Percentiles rank a stretch among this genome's conserved stretches.
phyloP scores from a whole-genome alignment of 2,113 vertebrate species.

The Nibea albiflora region DNA sequence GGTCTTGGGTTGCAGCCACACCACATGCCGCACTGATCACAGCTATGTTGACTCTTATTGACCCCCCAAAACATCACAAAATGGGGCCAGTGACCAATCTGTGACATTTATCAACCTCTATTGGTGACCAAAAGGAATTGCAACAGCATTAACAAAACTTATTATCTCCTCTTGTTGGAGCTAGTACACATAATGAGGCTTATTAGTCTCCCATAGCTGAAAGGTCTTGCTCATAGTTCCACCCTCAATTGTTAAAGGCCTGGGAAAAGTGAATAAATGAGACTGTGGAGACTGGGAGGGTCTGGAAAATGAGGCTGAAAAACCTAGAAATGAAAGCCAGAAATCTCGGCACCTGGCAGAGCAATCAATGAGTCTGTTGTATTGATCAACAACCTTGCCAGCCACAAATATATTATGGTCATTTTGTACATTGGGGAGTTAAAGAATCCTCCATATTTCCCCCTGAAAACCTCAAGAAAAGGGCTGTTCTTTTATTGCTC shows the following conservation, averaged over 20 bases:
- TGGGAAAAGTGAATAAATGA: slow-evolving; percentile 37
- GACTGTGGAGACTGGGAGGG: neutral
- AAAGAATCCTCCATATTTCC: neutral
- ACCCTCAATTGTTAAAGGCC: slow-evolving; percentile 30
- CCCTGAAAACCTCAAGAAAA: neutral
- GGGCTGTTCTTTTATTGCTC: slow-evolving; percentile 6
- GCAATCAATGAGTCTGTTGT: slow-evolving; percentile 30
- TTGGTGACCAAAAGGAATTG: slow-evolving; percentile 22
- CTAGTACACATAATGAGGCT: slow-evolving; percentile 32
- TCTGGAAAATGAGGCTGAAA: neutral
- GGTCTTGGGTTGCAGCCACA: neutral
- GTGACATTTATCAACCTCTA: slow-evolving; percentile 39
- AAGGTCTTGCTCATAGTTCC: slow-evolving; percentile 24
- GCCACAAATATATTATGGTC: slow-evolving; percentile 32
- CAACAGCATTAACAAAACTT: slow-evolving; percentile 17
- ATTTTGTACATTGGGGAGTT: neutral
- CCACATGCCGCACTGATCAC: neutral
- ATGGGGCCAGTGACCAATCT: neutral
- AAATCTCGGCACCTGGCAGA: slow-evolving; percentile 41
- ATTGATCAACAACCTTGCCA: slow-evolving; percentile 38
- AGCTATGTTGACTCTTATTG: neutral
- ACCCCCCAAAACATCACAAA: neutral
- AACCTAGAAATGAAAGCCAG: slow-evolving; percentile 41
- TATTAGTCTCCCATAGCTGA: slow-evolving; percentile 52
- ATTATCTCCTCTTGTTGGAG: slow-evolving; percentile 4